phyloP scores from a whole-genome alignment of 2,888 invertebrate genomes.

The Serrognathus titanus region DNA sequence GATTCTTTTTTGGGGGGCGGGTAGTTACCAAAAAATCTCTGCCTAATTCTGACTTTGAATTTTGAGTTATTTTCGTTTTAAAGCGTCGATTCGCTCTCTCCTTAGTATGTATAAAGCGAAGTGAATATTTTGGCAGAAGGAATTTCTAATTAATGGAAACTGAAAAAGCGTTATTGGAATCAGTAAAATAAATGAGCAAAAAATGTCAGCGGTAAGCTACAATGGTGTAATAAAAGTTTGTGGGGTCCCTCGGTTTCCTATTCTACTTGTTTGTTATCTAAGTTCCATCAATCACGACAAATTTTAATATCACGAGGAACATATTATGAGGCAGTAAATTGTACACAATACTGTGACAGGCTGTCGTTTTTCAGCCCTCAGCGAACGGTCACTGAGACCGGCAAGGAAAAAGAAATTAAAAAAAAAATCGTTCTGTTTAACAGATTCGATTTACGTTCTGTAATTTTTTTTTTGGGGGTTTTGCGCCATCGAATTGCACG shows the following conservation, averaged over 20 bases:
- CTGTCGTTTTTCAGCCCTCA: constrained; percentile 34
- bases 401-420: background rate
- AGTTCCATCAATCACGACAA: constrained; percentile 51
- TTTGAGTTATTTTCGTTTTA: no score
- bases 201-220: background rate
- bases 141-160: no score
- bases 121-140: no score
- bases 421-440: background rate
- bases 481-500: no score
- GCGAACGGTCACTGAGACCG: constrained; percentile 4
- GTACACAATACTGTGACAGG: constrained; percentile 49
- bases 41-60: no score
- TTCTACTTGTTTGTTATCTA: constrained; percentile 39
- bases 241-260: constrained; percentile 7
- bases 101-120: no score
- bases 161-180: no score
- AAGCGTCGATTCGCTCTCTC: no score
- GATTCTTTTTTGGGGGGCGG: no score
- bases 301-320: constrained; percentile 50
- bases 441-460: no score
- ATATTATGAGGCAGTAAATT: constrained; percentile 49
- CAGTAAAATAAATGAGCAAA: background rate
- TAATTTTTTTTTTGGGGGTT: no score
- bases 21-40: no score
- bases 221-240: constrained; percentile 3